phyloP scores from a whole-genome alignment of 2,797 vertebrate species.

The Manis crassicaudata region DNA sequence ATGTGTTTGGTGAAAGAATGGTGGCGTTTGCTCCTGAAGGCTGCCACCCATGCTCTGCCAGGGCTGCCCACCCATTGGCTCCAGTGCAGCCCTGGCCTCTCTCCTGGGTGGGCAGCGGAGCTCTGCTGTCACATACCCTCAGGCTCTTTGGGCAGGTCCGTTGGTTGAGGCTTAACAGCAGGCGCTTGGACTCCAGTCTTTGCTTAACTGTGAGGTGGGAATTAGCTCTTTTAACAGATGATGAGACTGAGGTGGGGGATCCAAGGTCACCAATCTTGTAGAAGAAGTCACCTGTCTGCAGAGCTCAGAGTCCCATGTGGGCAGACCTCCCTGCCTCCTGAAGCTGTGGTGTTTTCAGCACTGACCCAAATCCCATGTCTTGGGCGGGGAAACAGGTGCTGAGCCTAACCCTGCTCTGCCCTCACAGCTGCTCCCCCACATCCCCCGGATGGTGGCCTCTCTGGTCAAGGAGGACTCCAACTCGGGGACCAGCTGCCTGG shows the following conservation, averaged over 20 bases:
- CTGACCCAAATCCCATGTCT: background rate
- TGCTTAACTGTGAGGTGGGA: background rate
- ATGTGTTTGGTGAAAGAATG: background rate
- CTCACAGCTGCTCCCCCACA: constrained; percentile 87
- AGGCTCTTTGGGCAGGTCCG: background rate
- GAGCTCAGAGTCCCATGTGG: background rate
- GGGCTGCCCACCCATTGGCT: background rate
- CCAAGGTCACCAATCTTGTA: background rate
- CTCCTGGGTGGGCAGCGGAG: background rate
- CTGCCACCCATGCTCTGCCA: fast-evolving
- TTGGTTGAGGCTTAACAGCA: background rate
- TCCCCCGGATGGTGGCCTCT: constrained; percentile 86
- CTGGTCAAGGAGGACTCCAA: constrained; percentile 88
- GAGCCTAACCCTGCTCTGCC: constrained; percentile 20
- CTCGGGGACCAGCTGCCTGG: constrained; percentile 85
- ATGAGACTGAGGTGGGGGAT: background rate
- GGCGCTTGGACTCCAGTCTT: background rate
- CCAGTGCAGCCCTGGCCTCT: fast-evolving
- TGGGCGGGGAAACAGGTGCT: background rate
- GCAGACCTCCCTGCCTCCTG: background rate
- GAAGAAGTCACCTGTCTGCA: background rate
- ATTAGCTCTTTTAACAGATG: background rate
- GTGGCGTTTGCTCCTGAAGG: background rate
- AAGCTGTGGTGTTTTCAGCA: background rate
- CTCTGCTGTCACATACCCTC: background rate